Base-by-base conservation (phyloP, 2,797 vertebrate species). In the Glossophaga mutica region DNA sequence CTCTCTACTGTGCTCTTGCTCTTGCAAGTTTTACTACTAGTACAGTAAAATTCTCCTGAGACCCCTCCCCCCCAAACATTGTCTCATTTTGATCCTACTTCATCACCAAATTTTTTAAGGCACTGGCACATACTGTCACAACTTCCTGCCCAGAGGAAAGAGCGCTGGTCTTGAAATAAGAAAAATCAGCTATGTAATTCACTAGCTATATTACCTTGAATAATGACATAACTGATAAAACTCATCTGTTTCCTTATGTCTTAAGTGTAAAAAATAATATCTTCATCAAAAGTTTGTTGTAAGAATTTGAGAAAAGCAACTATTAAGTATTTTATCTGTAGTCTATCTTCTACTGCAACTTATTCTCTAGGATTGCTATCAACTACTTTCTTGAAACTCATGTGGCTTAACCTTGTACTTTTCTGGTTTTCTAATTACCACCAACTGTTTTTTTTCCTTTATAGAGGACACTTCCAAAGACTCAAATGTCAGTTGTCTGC, bases 61-160 rank as follows among this genome's bases (percentile, higher is more conserved):
- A 68, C 42, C 57, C 57, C 4, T 6, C 10, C 9, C 50, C 55
- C 9, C 22, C 22, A 59, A 82, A n/a, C 16, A 74, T 5, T 76
- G 48, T 57, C 73, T 88, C 91, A 85, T 42, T 90, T 96, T 96
- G 55, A 5, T 73, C 85, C 91, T 90, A 83, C 21, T 87, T 96
- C 39, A 62, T 4, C 62, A 15, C 11, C 39, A 85, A 44, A 70
- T 59, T 79, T 85, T 55, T 85, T 59, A 77, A 90, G 55, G n/a
- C 2, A 22, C 39, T 83, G 73, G 50, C 15, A 57, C 42, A 55
- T 5, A 67, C 29, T 48, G 6, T 77, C 39, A 90, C 32, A 46
- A 0, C 39, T 74, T 70, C 32, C 34, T 83, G 24, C 68, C n/a
- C 42, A 93, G 67, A 84, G 8, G 50, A 76, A 82, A 91, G 48